Evolutionary conservation across 2,888 invertebrate genomes (phyloP).

Genomic region (Busseola fusca): DNA sequence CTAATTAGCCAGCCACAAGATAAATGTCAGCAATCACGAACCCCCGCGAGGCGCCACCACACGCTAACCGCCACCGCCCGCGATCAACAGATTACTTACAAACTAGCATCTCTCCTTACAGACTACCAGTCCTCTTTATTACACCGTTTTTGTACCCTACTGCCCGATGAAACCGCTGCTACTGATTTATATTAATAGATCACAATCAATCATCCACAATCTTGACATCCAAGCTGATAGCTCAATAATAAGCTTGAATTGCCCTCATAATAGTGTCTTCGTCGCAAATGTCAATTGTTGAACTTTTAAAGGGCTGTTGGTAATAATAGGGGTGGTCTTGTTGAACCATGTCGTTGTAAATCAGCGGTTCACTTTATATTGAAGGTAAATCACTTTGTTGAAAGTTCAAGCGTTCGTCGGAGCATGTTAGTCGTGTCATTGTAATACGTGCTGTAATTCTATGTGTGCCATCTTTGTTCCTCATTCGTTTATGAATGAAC

Average conservation of each 20-base stretch:
- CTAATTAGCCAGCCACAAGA: constrained; percentile 84
- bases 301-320: constrained; percentile 80
- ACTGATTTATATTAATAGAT: constrained; percentile 64
- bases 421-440: constrained; percentile 34
- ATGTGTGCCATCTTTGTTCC: constrained; percentile 11
- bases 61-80: constrained; percentile 57
- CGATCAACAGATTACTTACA: constrained; percentile 69
- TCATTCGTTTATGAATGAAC: constrained; percentile 26
- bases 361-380: constrained; percentile 76
- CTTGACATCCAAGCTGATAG: constrained; percentile 63
- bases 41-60: constrained; percentile 68
- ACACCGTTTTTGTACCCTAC: constrained; percentile 60
- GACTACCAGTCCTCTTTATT: constrained; percentile 53
- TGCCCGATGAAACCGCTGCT: constrained; percentile 49
- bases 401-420: constrained; percentile 73
- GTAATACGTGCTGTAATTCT: constrained; percentile 27
- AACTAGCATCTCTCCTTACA: constrained; percentile 68
- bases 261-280: constrained; percentile 77
- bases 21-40: constrained; percentile 86
- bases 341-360: constrained; percentile 82
- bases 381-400: constrained; percentile 76
- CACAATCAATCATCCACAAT: constrained; percentile 66
- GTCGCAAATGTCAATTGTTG: constrained; percentile 83
- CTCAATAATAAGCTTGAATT: constrained; percentile 74
- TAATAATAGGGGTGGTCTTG: constrained; percentile 76